phyloP scores from a whole-genome alignment of 2,888 invertebrate species.

The Ormyrus pomaceus region DNA sequence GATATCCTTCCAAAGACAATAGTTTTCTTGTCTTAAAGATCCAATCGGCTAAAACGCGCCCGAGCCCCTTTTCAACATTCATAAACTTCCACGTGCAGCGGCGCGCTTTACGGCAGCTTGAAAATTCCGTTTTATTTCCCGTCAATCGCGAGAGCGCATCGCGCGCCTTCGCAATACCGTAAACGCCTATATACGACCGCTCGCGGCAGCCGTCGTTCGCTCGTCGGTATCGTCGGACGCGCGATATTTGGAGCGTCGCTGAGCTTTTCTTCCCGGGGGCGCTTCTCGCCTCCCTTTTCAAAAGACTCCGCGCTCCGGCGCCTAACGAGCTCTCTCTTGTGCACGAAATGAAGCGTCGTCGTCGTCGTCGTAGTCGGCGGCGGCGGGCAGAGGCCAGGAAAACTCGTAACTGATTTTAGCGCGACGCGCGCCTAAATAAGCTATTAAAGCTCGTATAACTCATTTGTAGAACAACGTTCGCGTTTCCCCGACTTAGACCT shows the following conservation, averaged over 20 bases:
- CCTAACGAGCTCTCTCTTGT: background rate
- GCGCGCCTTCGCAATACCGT: conserved; percentile 9
- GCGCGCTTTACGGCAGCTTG: background rate
- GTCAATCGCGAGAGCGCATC: background rate
- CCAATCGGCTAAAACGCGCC: too few species aligned
- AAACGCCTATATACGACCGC: background rate
- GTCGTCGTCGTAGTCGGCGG: too few species aligned
- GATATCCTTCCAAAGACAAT: too few species aligned
- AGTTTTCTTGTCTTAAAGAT: too few species aligned
- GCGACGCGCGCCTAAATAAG: conserved; percentile 1
- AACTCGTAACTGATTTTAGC: conserved; percentile 40
- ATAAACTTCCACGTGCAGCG: too few species aligned
- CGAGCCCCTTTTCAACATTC: too few species aligned
- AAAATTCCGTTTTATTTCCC: conserved; percentile 9
- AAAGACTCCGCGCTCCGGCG: background rate
- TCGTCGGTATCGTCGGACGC: background rate
- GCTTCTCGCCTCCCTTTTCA: background rate
- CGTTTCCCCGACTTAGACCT: background rate
- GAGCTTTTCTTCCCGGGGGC: too few species aligned
- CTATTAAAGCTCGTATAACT: conserved; percentile 33
- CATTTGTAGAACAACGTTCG: conserved; percentile 21
- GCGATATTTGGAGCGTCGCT: conserved; percentile 14
- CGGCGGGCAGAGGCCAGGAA: background rate
- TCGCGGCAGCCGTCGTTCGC: background rate
- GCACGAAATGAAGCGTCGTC: too few species aligned